These are phyloP conservation scores for Turdus rufiventris DNA, from an alignment of 2,113 vertebrate species.

Conservation along the genomic window DNA sequence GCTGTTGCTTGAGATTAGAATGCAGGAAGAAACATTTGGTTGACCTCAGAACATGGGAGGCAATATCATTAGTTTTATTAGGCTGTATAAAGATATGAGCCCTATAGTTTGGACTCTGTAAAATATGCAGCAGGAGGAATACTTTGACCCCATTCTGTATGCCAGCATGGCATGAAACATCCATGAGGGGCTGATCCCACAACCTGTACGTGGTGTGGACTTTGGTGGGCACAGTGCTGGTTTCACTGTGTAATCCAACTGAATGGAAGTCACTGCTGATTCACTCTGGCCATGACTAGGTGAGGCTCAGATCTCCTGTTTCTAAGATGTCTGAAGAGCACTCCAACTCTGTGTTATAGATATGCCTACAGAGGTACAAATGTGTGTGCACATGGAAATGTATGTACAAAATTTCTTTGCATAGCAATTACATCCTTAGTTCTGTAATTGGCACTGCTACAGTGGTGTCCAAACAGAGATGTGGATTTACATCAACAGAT, in stretches of 20 bases:
- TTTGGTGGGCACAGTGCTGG: neutral
- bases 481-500: neutral
- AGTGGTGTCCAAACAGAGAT: neutral
- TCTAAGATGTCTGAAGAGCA: neutral
- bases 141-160: constrained; percentile 70
- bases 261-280: neutral
- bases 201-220: neutral
- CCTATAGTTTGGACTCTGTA: constrained; percentile 72
- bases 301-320: neutral
- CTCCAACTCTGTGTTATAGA: neutral
- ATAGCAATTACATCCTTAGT: neutral
- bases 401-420: neutral
- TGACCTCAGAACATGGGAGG: constrained; percentile 25
- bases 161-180: constrained; percentile 30
- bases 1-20: neutral
- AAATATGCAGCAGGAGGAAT: constrained; percentile 33
- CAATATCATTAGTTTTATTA: constrained; percentile 64
- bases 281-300: neutral
- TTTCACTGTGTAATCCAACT: neutral
- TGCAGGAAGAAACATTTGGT: neutral
- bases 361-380: neutral
- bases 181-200: neutral
- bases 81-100: constrained; percentile 57
- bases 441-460: neutral
- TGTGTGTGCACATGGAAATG: rapidly evolving